A percentile compares a stretch with the other conserved stretches of the same genome.
These are phyloP conservation scores for Dynastes maya DNA, from an alignment of 2,888 invertebrate genomes.

Conservation along the genomic window DNA sequence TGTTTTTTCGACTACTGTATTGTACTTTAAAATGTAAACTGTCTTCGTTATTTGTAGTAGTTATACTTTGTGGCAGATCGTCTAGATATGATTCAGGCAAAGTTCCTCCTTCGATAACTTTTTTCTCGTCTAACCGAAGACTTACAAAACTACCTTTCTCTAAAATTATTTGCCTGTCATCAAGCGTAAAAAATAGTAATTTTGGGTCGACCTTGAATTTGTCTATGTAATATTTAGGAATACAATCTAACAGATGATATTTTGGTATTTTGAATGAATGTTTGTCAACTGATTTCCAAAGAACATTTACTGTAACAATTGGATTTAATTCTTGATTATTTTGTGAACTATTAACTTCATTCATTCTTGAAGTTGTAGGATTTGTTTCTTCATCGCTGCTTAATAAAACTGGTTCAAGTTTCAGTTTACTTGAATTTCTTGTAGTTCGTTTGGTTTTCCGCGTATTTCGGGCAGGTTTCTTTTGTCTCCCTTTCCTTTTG, in stretches of 20 bases:
- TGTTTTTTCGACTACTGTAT: slow-evolving; percentile 12
- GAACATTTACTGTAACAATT: slow-evolving; percentile 41
- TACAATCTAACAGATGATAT: slow-evolving; percentile 43
- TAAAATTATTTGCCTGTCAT: slow-evolving; percentile 47
- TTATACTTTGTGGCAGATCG: background rate
- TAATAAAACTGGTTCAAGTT: background rate
- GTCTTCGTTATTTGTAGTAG: background rate
- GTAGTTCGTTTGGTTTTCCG: background rate
- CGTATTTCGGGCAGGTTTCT: background rate
- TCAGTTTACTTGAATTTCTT: background rate
- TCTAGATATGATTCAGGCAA: slow-evolving; percentile 47
- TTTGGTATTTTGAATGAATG: slow-evolving; percentile 49
- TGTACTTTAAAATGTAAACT: slow-evolving; percentile 47
- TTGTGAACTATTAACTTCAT: background rate
- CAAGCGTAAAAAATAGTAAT: slow-evolving; percentile 48
- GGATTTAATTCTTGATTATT: slow-evolving; percentile 46
- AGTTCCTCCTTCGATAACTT: slow-evolving; percentile 48
- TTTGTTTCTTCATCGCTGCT: slow-evolving; percentile 40
- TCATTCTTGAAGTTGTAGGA: background rate
- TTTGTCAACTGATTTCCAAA: slow-evolving; percentile 45
- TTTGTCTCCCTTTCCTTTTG: background rate
- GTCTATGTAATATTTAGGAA: slow-evolving; percentile 43
- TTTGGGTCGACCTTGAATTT: slow-evolving; percentile 40
- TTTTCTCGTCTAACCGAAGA: slow-evolving; percentile 36
- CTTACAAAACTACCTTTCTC: slow-evolving; percentile 45